Evolutionary conservation across 1,140 invertebrate genomes (phyloP).

Genomic region (Microplitis demolitor): DNA sequence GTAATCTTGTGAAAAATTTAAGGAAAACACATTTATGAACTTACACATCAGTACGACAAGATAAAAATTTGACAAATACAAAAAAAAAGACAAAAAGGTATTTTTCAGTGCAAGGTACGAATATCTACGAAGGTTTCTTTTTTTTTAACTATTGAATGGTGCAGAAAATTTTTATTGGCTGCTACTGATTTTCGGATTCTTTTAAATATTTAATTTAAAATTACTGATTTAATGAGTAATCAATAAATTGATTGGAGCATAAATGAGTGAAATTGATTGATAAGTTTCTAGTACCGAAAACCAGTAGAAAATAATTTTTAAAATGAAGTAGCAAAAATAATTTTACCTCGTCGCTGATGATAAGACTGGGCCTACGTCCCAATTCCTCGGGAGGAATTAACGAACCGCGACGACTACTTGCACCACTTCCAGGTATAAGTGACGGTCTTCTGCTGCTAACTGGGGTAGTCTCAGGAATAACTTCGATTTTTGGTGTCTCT

Average conservation of each 20-base stretch:
- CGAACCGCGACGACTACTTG: conserved; percentile 78
- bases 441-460: conserved; percentile 73
- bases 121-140: conserved; percentile 19
- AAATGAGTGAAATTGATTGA: too few species aligned
- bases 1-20: not conserved
- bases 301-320: not conserved
- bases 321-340: not conserved
- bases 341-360: conserved; percentile 92
- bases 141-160: not conserved
- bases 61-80: conserved; percentile 4
- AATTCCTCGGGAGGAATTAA: conserved; percentile 83
- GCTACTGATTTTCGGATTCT: not conserved
- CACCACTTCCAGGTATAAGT: conserved; percentile 72
- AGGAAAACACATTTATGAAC: not conserved
- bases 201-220: not conserved
- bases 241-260: not conserved
- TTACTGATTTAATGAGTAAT: not conserved
- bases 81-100: conserved; percentile 16
- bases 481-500: conserved; percentile 83
- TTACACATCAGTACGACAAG: not conserved
- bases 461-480: conserved; percentile 78
- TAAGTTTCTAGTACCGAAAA: conserved; percentile 18
- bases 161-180: not conserved
- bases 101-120: conserved; percentile 23
- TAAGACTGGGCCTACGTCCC: conserved; percentile 82